Evolutionary conservation across 2,113 vertebrate species (phyloP).

Genomic region (Dryoscopus gambensis): DNA sequence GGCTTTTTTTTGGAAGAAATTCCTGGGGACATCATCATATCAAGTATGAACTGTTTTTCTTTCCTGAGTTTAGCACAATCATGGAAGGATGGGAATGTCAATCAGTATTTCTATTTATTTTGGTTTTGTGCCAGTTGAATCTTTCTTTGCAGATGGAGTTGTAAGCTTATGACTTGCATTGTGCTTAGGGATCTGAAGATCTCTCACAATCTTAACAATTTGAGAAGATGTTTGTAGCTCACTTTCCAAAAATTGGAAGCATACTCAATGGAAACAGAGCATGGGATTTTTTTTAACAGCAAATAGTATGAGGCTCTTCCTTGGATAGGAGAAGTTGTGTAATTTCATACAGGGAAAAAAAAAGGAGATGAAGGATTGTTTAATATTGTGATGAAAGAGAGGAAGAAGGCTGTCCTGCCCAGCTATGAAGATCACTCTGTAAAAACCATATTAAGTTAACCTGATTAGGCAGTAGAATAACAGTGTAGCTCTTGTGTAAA

Average conservation of each 20-base stretch:
- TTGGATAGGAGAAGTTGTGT: neutral
- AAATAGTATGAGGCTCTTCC: neutral
- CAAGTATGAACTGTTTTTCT: neutral
- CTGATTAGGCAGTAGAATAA: slow-evolving; percentile 28
- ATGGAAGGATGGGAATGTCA: neutral
- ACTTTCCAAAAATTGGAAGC: neutral
- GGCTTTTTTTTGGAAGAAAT: neutral
- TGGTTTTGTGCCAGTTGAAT: neutral
- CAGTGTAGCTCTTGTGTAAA: neutral
- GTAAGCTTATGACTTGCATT: neutral
- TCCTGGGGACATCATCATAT: neutral
- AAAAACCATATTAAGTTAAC: slow-evolving; percentile 4
- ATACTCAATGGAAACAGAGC: neutral
- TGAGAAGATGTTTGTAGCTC: neutral
- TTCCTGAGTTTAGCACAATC: neutral
- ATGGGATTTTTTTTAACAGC: neutral
- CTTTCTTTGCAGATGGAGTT: neutral
- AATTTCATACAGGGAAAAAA: neutral
- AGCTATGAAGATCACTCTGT: neutral
- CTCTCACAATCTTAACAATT: neutral
- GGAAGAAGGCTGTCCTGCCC: neutral
- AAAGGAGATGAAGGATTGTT: slow-evolving; percentile 9
- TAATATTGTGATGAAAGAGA: slow-evolving; percentile 11
- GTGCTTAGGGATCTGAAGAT: neutral
- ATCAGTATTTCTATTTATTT: neutral